Evolutionary conservation across 2,888 invertebrate species (phyloP).

Genomic region (Chloroclystis v-ata): DNA sequence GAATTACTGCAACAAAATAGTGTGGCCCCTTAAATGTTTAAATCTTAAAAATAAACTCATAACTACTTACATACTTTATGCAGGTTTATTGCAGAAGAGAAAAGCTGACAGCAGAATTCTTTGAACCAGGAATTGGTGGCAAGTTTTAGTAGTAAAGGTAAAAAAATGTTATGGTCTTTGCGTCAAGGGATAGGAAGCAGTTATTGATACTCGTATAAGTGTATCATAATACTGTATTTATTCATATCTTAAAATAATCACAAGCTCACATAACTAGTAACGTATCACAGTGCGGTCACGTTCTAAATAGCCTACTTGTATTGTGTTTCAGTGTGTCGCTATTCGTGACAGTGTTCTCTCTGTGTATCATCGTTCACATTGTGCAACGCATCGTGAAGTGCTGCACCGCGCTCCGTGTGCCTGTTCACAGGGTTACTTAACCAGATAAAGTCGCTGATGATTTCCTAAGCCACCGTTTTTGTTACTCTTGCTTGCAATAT

Average conservation of each 20-base stretch:
- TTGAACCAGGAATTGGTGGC: too few species aligned
- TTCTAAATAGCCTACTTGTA: constrained; percentile 65
- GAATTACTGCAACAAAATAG: too few species aligned
- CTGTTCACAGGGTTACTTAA: constrained; percentile 61
- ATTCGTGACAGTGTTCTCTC: constrained; percentile 56
- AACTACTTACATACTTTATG: too few species aligned
- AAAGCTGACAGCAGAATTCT: too few species aligned
- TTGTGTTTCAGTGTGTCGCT: constrained; percentile 59
- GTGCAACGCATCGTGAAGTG: constrained; percentile 60
- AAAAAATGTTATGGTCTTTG: too few species aligned
- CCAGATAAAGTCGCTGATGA: constrained; percentile 52
- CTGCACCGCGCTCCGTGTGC: constrained; percentile 49
- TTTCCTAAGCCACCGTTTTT: constrained; percentile 57
- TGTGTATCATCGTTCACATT: constrained; percentile 53
- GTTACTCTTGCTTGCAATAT: constrained; percentile 34
- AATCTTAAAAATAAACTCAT: too few species aligned
- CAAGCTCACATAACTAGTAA: constrained; percentile 42
- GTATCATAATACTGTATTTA: constrained; percentile 1
- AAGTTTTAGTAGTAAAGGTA: too few species aligned
- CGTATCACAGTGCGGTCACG: constrained; percentile 60
- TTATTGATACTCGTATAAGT: too few species aligned
- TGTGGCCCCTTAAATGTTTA: too few species aligned
- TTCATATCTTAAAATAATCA: constrained; percentile 39
- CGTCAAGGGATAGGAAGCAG: too few species aligned
- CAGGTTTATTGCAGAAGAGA: too few species aligned